Conservation (phyloP, 1,140 invertebrate genomes). For the Brachionus rubens region DNA sequence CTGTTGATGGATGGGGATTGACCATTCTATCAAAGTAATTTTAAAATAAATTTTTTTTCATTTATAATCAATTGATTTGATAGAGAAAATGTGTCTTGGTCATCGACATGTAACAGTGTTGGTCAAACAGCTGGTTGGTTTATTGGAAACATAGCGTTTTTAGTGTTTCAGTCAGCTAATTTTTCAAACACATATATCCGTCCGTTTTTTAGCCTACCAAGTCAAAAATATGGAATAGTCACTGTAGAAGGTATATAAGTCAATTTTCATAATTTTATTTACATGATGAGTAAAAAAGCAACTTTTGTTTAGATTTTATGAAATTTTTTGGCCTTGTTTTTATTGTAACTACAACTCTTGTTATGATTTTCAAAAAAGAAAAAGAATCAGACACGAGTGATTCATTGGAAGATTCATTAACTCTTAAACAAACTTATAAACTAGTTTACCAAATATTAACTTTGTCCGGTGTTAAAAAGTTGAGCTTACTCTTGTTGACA, state of each 20-base stretch:
- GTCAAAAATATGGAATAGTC: neutral
- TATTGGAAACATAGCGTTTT: slow-evolving; percentile 91
- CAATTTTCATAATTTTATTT: neutral
- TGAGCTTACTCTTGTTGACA: slow-evolving; percentile 79
- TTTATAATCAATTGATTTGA: slow-evolving; percentile 18
- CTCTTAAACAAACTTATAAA: neutral
- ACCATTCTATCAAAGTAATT: slow-evolving; percentile 77
- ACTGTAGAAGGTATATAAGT: slow-evolving; percentile 24
- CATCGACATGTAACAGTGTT: slow-evolving; percentile 95
- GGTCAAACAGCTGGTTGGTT: slow-evolving; percentile 99
- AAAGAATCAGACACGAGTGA: slow-evolving; percentile 54
- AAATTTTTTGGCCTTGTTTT: slow-evolving; percentile 68
- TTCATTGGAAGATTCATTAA: neutral
- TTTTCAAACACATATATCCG: slow-evolving; percentile 63
- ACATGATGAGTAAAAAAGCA: neutral
- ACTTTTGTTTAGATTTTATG: slow-evolving; percentile 33
- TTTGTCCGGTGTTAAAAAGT: slow-evolving; percentile 71
- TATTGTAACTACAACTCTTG: slow-evolving; percentile 80
- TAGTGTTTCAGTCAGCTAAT: slow-evolving; percentile 88
- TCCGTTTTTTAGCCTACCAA: neutral
- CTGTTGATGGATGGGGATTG: slow-evolving; percentile 98
- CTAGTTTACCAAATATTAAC: neutral
- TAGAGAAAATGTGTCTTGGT: slow-evolving; percentile 89
- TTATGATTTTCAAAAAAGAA: slow-evolving; percentile 87
- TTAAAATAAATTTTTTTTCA: neutral